Base-by-base conservation (phyloP, 2,797 vertebrate genomes). In the Gallirallus australis region DNA sequence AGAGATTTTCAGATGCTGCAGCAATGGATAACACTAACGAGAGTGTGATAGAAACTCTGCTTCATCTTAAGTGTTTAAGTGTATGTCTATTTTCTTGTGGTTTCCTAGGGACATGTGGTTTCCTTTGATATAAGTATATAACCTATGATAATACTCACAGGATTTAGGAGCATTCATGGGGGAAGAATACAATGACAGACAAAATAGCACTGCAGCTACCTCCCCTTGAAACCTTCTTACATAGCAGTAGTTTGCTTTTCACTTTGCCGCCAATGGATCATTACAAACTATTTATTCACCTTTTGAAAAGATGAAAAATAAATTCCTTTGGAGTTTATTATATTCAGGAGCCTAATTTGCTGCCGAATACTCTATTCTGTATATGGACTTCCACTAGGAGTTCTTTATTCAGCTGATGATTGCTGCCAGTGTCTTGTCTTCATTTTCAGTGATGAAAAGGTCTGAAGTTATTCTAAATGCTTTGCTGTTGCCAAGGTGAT, bases 401-500 rank as follows among this genome's bases (percentile, higher is more conserved):
- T 77, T 82, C 79, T 91, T 81, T 65, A 86, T 92, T 82, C 42
- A 79, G 20, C 24, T 93, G 48, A 24, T 82, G 85, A 82, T 91
- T 90, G 30, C 69, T 77, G 56, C 31, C 48, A 86, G 25, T 50
- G 63, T 82, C 45, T 91, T 68, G 50, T 82, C 89, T 88, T 59
- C 59, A 83, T 93, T 93, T 82, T 89, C 70, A 68, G 56, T 30
- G 45, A 91, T 86, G 47, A 76, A 89, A 96, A 86, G 35, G 54
- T 31, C 40, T 63, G 66, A 89, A 92, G 66, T 89, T 94, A 82
- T 79, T 84, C 77, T 82, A 66, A 92, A 85, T 45, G 35, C 10
- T 93, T 93, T 88, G 13, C 37, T 82, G 91, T 96, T 96, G 64
- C 64, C 71, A 93, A 75, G 91, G 89, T 91, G 90, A 96, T 86